Conservation (phyloP, 2,113 vertebrate species). For the Passer domesticus region DNA sequence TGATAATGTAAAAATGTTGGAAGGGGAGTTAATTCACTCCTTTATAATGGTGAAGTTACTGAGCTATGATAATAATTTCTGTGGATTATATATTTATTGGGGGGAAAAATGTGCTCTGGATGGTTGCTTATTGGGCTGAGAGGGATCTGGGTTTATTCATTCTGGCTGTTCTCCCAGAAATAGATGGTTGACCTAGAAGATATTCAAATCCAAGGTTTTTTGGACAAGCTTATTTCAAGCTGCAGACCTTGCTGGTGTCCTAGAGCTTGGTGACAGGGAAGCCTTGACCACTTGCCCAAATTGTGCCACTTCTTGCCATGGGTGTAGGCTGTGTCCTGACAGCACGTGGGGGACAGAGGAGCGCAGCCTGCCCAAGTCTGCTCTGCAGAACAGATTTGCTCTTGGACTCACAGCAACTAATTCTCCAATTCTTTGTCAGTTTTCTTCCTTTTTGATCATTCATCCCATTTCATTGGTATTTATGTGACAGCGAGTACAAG, state of each 20-base stretch:
- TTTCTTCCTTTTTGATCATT: neutral
- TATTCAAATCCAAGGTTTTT: neutral
- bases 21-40: neutral
- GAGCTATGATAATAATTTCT: neutral
- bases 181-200: neutral
- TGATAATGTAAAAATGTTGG: neutral
- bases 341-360: fast-evolving
- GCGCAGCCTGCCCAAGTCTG: fast-evolving
- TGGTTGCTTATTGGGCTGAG: neutral
- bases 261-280: neutral
- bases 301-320: fast-evolving
- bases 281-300: neutral
- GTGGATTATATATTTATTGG: neutral
- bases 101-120: neutral
- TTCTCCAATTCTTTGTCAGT: neutral
- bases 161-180: neutral
- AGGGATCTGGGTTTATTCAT: neutral
- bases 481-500: neutral
- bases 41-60: neutral
- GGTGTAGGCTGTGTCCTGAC: fast-evolving
- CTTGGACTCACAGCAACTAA: neutral
- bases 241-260: neutral
- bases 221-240: neutral
- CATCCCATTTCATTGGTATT: neutral
- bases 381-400: neutral